A percentile compares a stretch with the other conserved stretches of the same genome.
Evolutionary conservation across 2,113 vertebrate genomes (phyloP).

Genomic region (Neogobius melanostomus): DNA sequence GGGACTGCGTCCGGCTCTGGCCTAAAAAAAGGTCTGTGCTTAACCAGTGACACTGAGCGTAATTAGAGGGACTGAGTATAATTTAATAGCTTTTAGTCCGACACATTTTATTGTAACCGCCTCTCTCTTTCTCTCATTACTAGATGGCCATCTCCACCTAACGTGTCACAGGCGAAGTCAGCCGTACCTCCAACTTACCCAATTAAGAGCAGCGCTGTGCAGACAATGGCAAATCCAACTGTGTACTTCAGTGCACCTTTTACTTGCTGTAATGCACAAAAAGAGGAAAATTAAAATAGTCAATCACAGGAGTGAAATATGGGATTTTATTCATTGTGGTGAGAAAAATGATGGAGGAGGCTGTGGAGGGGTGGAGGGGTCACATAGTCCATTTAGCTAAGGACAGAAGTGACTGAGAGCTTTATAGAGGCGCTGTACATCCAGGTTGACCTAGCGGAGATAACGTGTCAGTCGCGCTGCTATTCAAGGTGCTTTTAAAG

Average conservation of each 20-base stretch:
- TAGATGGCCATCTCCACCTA: conserved; percentile 40
- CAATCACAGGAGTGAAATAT: conserved; percentile 50
- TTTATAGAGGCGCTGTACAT: conserved; percentile 43
- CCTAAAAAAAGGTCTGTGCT: too few species aligned
- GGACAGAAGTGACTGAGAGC: conserved; percentile 40
- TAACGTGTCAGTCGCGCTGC: conserved; percentile 45
- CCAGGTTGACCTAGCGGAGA: conserved; percentile 49
- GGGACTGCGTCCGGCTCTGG: too few species aligned
- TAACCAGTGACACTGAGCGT: background rate
- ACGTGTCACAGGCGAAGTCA: conserved; percentile 28
- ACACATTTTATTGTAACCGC: conserved; percentile 33
- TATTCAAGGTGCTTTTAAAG: conserved; percentile 65
- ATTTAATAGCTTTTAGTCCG: conserved; percentile 33
- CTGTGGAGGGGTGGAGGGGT: conserved; percentile 8
- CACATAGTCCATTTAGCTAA: conserved; percentile 39
- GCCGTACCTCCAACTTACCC: conserved; percentile 84
- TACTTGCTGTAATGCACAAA: conserved; percentile 84
- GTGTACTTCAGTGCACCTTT: conserved; percentile 93
- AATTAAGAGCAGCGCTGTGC: conserved; percentile 89
- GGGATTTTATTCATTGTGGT: conserved; percentile 42
- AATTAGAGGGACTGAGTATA: conserved; percentile 3
- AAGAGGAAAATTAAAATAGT: conserved; percentile 53
- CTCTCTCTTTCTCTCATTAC: conserved; percentile 55
- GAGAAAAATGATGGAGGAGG: conserved; percentile 8
- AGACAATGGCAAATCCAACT: conserved; percentile 87